Conservation (phyloP, 2,797 vertebrate species). For the Typhlichthys eigenmanni region DNA sequence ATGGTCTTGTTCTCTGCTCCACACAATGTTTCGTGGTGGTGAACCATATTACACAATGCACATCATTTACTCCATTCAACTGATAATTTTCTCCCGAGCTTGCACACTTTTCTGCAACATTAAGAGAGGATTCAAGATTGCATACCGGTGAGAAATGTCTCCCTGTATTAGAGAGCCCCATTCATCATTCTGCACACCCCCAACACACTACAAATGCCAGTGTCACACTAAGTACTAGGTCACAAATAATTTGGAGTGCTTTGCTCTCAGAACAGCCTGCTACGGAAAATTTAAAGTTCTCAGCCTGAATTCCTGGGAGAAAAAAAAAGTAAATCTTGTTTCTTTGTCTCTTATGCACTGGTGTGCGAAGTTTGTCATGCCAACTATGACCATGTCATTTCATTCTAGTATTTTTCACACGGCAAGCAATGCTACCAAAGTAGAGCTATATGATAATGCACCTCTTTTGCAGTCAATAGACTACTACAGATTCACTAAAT, state of each 20-base stretch:
- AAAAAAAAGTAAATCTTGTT: slow-evolving; percentile 8
- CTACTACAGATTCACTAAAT: slow-evolving; percentile 31
- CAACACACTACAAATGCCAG: slow-evolving; percentile 42
- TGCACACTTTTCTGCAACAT: slow-evolving; percentile 62
- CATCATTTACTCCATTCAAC: slow-evolving; percentile 49
- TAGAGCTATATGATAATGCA: slow-evolving; percentile 10
- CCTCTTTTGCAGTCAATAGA: slow-evolving; percentile 36
- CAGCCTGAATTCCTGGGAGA: neutral
- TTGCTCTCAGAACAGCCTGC: slow-evolving; percentile 17
- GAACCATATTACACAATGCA: slow-evolving; percentile 31
- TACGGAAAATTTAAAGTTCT: slow-evolving; percentile 7
- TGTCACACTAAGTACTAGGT: slow-evolving; percentile 43
- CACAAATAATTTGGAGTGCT: slow-evolving; percentile 49
- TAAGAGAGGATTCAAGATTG: slow-evolving; percentile 58
- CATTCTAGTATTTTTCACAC: slow-evolving; percentile 14
- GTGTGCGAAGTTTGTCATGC: slow-evolving; percentile 1
- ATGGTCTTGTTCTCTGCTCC: neutral
- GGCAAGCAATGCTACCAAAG: slow-evolving; percentile 21
- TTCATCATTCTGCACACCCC: slow-evolving; percentile 56
- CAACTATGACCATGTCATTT: slow-evolving; percentile 29
- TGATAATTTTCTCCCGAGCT: slow-evolving; percentile 59
- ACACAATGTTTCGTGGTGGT: slow-evolving; percentile 14
- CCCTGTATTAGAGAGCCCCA: slow-evolving; percentile 55
- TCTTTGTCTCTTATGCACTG: slow-evolving; percentile 21
- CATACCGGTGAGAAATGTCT: slow-evolving; percentile 57